Evolutionary conservation across 1,140 invertebrate genomes (phyloP), one percentile per base, ranked within the genome.

Genomic region (Drosophila takahashii): DNA sequence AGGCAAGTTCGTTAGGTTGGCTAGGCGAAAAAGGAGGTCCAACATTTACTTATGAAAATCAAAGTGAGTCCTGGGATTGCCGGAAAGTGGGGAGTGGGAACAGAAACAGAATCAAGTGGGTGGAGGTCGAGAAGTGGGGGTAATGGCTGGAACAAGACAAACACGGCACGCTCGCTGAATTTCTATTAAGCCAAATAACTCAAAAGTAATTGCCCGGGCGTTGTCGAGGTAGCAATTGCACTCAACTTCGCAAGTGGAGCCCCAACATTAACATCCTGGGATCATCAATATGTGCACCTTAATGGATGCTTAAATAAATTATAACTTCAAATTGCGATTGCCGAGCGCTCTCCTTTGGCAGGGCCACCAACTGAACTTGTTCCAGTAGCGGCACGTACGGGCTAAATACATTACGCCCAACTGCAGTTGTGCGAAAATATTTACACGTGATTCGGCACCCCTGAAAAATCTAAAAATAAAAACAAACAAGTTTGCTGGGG

Each of bases 21-120:
- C 60, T 66, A 74, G 71, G 66, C 72, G 44, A 45, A 59, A 32
- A 18, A 18, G 42, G 36, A 42, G 36, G 22, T 64, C 58, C 75
- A 83, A 89, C 84, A 79, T 87, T 87, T 87, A 87, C 83, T 86
- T 87, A 89, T 87, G 84, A 89, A 89, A 87, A 87, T 89, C 83
- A 87, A 87, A 87, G 79, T 59, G 83, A 65, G 84, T 75, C 70
- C 65, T 72, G 83, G 81, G 81, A 85, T 22, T 47, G 26, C 16
- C 37, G 22, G 34, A n/a, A 60, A 27, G 10, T 11, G 11, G 15
- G 6, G 10, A 52, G 47, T 41, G 44, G 29, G 26, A 6, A 18
- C n/a, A 9, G 37, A 15, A 15, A 47, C 13, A 16, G 11, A 15
- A 15, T 42, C 13, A 16, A 8, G 26, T 22, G 42, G 45, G 36